Percentiles rank a stretch among this genome's conserved stretches.
Evolutionary conservation across 2,113 vertebrate genomes (phyloP).

Genomic region (Oreotrochilus melanogaster): DNA sequence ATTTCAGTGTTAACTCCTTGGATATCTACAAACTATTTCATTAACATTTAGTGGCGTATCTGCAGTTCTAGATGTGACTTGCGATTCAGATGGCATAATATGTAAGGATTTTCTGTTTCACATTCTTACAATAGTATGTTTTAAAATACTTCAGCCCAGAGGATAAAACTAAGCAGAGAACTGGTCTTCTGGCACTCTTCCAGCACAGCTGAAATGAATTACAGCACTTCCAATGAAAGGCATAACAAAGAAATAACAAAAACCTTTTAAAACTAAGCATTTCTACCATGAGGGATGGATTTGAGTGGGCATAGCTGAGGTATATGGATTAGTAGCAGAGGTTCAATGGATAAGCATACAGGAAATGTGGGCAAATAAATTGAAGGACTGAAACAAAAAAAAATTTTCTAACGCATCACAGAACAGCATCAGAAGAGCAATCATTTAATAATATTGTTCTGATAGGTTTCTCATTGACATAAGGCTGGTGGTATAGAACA

Average conservation of each 20-base stretch:
- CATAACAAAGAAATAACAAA: neutral
- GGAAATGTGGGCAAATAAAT: neutral
- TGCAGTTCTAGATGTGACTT: neutral
- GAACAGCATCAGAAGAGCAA: neutral
- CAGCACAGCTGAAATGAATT: constrained; percentile 23
- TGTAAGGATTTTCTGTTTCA: neutral
- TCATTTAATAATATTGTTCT: neutral
- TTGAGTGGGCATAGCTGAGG: neutral
- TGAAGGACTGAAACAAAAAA: neutral
- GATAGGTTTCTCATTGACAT: neutral
- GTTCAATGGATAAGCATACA: neutral
- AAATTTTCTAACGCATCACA: neutral
- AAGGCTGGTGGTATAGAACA: neutral
- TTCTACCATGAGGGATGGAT: neutral
- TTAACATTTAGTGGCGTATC: neutral
- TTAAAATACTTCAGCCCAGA: neutral
- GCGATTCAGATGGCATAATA: neutral
- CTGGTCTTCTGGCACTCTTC: neutral
- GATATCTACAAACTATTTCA: neutral
- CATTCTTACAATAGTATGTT: neutral
- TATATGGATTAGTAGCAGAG: neutral
- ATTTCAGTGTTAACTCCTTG: neutral
- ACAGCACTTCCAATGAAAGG: neutral
- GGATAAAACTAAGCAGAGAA: neutral
- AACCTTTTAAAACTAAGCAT: neutral